Conservation (phyloP, 2,113 vertebrate species). For the Cichladusa arquata region DNA sequence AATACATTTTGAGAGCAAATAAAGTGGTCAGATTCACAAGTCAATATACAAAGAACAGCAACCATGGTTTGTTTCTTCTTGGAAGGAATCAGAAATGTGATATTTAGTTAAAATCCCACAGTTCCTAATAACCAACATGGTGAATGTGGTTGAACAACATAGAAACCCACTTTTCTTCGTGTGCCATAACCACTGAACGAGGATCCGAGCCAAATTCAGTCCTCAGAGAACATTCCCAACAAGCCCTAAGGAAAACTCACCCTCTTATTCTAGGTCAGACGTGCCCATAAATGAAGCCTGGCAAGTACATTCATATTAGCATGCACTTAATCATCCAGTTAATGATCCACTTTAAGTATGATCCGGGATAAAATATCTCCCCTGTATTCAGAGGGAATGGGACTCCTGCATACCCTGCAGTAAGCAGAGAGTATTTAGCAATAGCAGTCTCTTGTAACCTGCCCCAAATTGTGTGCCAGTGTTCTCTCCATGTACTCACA, state of each 20-base stretch:
- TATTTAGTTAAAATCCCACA: neutral
- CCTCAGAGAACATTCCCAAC: neutral
- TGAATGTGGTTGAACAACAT: neutral
- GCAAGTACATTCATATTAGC: neutral
- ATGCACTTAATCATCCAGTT: neutral
- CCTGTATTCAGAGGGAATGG: neutral
- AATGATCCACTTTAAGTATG: neutral
- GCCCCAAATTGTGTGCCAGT: neutral
- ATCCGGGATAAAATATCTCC: neutral
- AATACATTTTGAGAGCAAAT: neutral
- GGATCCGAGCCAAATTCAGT: neutral
- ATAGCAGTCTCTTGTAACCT: neutral
- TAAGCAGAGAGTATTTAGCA: neutral
- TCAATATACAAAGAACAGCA: neutral
- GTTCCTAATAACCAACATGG: neutral
- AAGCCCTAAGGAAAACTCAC: neutral
- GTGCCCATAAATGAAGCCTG: neutral
- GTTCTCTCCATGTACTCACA: neutral
- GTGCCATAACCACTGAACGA: neutral
- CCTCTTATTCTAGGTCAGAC: neutral
- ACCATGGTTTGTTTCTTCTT: neutral
- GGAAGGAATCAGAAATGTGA: neutral
- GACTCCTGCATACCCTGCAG: neutral
- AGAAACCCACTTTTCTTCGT: neutral
- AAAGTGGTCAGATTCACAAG: neutral